These are phyloP conservation scores for Pyrochroa serraticornis DNA, from an alignment of 2,888 invertebrate genomes.

Conservation along the genomic window DNA sequence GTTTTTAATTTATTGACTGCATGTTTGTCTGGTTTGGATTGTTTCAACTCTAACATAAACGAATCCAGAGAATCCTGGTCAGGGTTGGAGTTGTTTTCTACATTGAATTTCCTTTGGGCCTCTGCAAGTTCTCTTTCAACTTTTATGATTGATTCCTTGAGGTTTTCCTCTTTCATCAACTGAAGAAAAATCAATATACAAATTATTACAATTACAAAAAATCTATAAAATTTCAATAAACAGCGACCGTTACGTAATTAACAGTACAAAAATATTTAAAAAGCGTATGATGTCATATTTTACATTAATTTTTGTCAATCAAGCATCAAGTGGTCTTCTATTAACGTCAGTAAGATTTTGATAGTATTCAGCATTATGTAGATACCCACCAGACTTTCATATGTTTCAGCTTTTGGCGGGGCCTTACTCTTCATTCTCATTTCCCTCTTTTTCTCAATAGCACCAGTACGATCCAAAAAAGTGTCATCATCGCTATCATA, in stretches of 20 bases:
- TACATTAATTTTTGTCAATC: neutral
- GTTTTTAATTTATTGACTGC: slow-evolving; percentile 71
- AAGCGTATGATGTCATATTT: too few relatives aligned
- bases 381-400: slow-evolving; percentile 67
- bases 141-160: slow-evolving; percentile 62
- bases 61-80: slow-evolving; percentile 81
- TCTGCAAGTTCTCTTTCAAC: slow-evolving; percentile 63
- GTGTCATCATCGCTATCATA: slow-evolving; percentile 96
- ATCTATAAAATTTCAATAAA: too few relatives aligned
- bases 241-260: too few relatives aligned
- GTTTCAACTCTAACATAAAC: slow-evolving; percentile 75
- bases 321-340: too few relatives aligned
- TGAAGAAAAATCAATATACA: slow-evolving; percentile 53
- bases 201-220: too few relatives aligned
- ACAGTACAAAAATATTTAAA: too few relatives aligned
- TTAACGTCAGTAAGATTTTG: too few relatives aligned
- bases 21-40: slow-evolving; percentile 60
- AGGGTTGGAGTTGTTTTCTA: slow-evolving; percentile 43
- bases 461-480: slow-evolving; percentile 93
- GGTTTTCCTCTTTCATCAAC: slow-evolving; percentile 65
- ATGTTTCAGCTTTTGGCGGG: slow-evolving; percentile 67
- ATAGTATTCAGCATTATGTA: too few relatives aligned
- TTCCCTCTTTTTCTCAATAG: slow-evolving; percentile 84
- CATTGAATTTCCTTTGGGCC: slow-evolving; percentile 57
- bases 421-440: slow-evolving; percentile 73